These are phyloP conservation scores for Shinisaurus crocodilurus DNA, from an alignment of 2,113 vertebrate genomes.

Conservation along the genomic window DNA sequence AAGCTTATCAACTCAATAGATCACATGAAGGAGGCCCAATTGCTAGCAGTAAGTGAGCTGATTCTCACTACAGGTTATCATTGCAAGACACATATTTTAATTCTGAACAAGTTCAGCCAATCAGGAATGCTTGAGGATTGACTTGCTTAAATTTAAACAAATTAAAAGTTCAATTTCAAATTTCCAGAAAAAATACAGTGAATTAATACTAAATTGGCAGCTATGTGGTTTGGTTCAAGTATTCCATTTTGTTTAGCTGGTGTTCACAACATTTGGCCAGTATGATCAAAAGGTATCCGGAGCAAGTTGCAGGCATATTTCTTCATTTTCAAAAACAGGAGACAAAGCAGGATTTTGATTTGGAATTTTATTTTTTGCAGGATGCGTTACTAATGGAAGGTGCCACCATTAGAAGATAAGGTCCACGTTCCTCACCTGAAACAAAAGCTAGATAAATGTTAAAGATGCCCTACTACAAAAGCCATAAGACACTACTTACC, in stretches of 20 bases:
- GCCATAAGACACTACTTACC: conserved; percentile 75
- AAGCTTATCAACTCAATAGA: neutral
- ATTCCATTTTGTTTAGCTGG: conserved; percentile 6
- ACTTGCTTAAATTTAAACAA: conserved; percentile 8
- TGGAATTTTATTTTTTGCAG: conserved; percentile 88
- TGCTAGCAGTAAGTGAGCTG: neutral
- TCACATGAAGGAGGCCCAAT: neutral
- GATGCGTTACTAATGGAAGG: conserved; percentile 78
- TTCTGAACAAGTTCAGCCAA: conserved; percentile 16
- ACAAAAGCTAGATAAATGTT: conserved; percentile 86
- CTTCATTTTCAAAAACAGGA: conserved; percentile 83
- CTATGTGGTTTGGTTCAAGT: conserved; percentile 12
- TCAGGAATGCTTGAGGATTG: neutral
- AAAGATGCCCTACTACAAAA: conserved; percentile 78
- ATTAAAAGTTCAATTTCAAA: neutral
- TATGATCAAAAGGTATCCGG: conserved; percentile 38
- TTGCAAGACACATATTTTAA: neutral
- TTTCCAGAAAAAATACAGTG: neutral
- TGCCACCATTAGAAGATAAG: conserved; percentile 79
- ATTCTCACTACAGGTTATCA: neutral
- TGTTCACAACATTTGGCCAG: conserved; percentile 12
- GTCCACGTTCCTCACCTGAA: conserved; percentile 87
- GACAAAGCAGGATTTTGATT: conserved; percentile 86
- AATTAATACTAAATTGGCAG: conserved; percentile 24
- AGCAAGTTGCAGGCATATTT: conserved; percentile 44